These are phyloP conservation scores for Drosophila atroscutellata DNA, from an alignment of 2,888 invertebrate species.

Conservation along the genomic window DNA sequence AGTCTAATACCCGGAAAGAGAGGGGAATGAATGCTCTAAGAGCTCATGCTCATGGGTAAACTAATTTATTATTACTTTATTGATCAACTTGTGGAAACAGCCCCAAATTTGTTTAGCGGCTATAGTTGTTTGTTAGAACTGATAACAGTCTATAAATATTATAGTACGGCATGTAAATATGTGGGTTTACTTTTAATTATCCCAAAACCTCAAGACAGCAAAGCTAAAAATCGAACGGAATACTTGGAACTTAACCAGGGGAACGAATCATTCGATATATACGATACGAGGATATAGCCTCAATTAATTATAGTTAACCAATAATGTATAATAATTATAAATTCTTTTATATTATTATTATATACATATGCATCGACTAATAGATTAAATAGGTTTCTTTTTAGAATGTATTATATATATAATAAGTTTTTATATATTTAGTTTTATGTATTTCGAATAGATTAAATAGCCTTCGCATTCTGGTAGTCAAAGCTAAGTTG, in stretches of 20 bases:
- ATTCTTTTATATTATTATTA: not conserved
- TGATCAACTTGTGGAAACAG: constrained; percentile 61
- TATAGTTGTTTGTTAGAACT: constrained; percentile 28
- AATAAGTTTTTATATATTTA: not conserved
- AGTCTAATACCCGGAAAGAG: constrained; percentile 44
- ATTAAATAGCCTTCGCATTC: not conserved
- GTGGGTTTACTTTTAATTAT: not conserved
- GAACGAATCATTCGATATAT: not conserved
- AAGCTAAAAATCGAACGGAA: not conserved
- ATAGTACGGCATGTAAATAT: not conserved
- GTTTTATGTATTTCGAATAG: not conserved
- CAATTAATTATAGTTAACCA: not conserved
- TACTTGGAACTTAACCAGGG: no score
- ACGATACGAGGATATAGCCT: not conserved
- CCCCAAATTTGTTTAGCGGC: constrained; percentile 55
- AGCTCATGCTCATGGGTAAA: constrained; percentile 31
- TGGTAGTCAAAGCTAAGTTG: not conserved
- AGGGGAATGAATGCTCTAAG: constrained; percentile 30
- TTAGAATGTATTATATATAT: not conserved
- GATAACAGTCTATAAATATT: constrained; percentile 21
- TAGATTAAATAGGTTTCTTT: not conserved
- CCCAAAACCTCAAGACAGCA: not conserved
- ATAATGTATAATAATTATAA: not conserved
- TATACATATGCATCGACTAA: not conserved
- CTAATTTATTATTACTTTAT: constrained; percentile 47